Base-by-base conservation (phyloP, 2,113 vertebrate genomes). In the Rhipidura dahli region DNA sequence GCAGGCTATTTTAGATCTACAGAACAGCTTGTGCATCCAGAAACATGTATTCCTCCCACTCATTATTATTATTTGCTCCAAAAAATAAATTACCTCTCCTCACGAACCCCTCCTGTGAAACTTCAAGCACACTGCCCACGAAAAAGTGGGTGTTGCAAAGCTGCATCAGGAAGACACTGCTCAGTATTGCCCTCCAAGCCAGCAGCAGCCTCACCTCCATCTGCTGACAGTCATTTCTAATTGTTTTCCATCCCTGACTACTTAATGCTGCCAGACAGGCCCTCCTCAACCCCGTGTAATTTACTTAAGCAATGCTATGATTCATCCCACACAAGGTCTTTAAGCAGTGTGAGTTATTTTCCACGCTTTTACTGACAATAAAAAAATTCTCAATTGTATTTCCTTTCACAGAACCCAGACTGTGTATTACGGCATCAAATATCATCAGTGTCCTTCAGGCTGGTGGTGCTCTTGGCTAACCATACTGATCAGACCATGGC, bases 361-460 rank as follows among this genome's bases (percentile, higher is more conserved):
- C 68, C 71, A 51, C 5, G 47, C 61, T 79, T 59, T 14, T 80
- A 90, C n/a, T 86, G 80, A 93, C 79, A 89, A 28, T 24, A 68
- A 79, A 92, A 92, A 91, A 45, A 1, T 35, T 77, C 50, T 77
- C 65, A 65, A 8, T 53, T 82, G 21, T 80, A 75, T 85, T 93
- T 90, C 88, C 65, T 93, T 93, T 93, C 54, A 54, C 69, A 94
- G 79, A 65, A 57, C 39, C 39, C 70, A 72, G 51, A 93, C 45
- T 85, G 47, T 84, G 95, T 87, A 79, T 85, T 87, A 95, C 90
- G 77, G 77, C 57, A 96, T 89, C 70, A 86, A 68, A 66, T 90
- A 92, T 65, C 77, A 92, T 44, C 45, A 68, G 22, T 35, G 44
- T 89, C 80, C 80, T 95, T 47, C 88, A 83, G 88, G 42, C 80